These are phyloP conservation scores for Lepidochrysops patricia DNA, from an alignment of 2,888 invertebrate genomes.

Conservation along the genomic window DNA sequence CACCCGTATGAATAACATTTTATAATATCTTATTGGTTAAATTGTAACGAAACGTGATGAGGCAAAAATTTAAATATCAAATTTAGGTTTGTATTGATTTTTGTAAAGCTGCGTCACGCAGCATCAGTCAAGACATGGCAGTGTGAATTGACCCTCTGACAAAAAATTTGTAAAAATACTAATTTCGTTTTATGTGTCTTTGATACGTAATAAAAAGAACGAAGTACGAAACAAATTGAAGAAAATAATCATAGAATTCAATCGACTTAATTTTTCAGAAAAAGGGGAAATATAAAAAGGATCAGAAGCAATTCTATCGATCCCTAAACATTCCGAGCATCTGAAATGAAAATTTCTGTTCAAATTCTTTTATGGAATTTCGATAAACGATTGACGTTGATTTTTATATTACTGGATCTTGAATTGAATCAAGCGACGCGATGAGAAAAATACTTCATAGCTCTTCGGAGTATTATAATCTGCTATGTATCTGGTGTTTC, in stretches of 20 bases:
- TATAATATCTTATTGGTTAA: too few relatives aligned
- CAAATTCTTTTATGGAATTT: constrained; percentile 9
- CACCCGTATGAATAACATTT: too few relatives aligned
- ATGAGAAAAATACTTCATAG: not conserved
- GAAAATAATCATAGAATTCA: constrained; percentile 5
- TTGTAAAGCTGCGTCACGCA: too few relatives aligned
- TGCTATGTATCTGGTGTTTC: too few relatives aligned
- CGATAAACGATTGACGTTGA: not conserved
- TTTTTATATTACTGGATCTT: not conserved
- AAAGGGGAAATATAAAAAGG: not conserved
- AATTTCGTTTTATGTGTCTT: too few relatives aligned
- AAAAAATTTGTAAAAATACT: too few relatives aligned
- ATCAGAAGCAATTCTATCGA: constrained; percentile 9
- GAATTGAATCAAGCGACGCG: not conserved
- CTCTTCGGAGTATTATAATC: not conserved
- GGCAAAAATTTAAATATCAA: too few relatives aligned
- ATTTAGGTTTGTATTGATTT: too few relatives aligned
- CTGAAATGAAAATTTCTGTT: constrained; percentile 6
- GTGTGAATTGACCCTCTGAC: too few relatives aligned
- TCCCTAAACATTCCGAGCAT: constrained; percentile 7
- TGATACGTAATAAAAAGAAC: not conserved
- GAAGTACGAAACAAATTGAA: not conserved
- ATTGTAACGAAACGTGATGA: too few relatives aligned
- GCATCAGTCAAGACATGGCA: too few relatives aligned
- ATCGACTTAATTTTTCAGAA: not conserved